Evolutionary conservation across 2,888 invertebrate species (phyloP), one percentile per base, ranked within the genome.

Genomic region (Pollenia angustigena): DNA sequence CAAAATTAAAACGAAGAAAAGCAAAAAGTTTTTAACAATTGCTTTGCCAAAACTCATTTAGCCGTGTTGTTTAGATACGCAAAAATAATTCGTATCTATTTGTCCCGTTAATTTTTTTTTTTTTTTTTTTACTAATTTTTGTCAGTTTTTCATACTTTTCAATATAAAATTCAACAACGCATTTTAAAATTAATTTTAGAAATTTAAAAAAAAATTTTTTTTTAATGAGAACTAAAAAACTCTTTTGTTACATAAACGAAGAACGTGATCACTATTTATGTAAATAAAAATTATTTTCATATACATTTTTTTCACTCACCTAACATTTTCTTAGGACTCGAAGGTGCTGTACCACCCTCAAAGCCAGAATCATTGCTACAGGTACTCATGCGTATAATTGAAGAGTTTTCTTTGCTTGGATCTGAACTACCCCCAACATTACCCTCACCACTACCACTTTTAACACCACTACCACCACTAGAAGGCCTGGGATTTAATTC

Each of bases 311-410:
- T 14, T 14, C 23, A 90, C 93, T 93, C 92, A 93, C 93, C 93
- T 88, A 94, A 91, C 92, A 95, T 95, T 91, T 95, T 95, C 88
- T 95, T 95, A 82, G 95, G 95, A 90, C 95, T 95, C 85, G 95
- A 94, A 54, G 95, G 95, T 80, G 95, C 95, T 69, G 96, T 95
- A 83, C 95, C 95, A 83, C 93, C 95, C 92, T 97, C 97, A 93
- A 97, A 97, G 89, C 97, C 97, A 83, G 97, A 97, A 94, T 97
- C 97, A 93, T 96, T 96, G 90, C 97, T 97, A 90, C 96, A 96
- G 87, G 96, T 97, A 91, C 95, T 94, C 93, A 95, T 94, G 90
- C 95, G 94, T 89, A 95, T 94, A 68, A 92, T 92, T 16, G 92
- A 89, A n/a, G 91, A 87, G 79, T 87, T 88, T 56, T 88, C 85